Evolutionary conservation across 2,888 invertebrate species (phyloP), one percentile per base, ranked within the genome.

Genomic region (Dysmachus trigonus): DNA sequence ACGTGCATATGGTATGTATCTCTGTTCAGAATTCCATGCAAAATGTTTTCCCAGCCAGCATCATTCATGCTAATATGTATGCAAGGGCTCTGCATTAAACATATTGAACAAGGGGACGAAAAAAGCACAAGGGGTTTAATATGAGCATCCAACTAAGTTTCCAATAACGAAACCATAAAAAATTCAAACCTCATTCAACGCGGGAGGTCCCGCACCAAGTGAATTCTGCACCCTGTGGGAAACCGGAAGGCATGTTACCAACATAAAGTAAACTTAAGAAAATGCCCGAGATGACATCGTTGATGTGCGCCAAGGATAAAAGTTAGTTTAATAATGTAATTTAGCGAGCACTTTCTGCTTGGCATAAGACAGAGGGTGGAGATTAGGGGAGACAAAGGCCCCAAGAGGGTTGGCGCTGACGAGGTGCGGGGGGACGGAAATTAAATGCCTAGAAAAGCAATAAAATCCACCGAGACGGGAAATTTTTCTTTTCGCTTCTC

Each of bases 391-490:
- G 4, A 73, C 15, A 71, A 73, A 33, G 73, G 33, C 1, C 30
- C 18, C 13, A 15, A 33, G 73, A 73, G 73, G 30, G 73, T n/a
- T 62, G 62, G 8, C 62, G 7, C 31, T 31, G 7, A 31, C 18
- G 1, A 73, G 73, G 62, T 18, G 27, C 13, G 18, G 3, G 31
- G 31, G 72, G 30, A 72, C 15, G 72, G 38, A 76, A 76, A 76
- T 76, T 76, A 76, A 76, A 76, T 76, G 76, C 76, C 76, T 76
- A 76, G 76, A 38, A 76, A 76, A 76, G 38, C n/a, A 76, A 76
- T 76, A 76, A 76, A 76, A 41, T 76, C 76, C 76, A 33, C 38
- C 22, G 76, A 76, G 76, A 76, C 76, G 6, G 18, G 38, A 76
- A 38, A 76, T 35, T 76, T 33, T 41, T 76, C 35, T 33, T 18